phyloP scores from a whole-genome alignment of 2,113 vertebrate genomes.

The Fulica atra region DNA sequence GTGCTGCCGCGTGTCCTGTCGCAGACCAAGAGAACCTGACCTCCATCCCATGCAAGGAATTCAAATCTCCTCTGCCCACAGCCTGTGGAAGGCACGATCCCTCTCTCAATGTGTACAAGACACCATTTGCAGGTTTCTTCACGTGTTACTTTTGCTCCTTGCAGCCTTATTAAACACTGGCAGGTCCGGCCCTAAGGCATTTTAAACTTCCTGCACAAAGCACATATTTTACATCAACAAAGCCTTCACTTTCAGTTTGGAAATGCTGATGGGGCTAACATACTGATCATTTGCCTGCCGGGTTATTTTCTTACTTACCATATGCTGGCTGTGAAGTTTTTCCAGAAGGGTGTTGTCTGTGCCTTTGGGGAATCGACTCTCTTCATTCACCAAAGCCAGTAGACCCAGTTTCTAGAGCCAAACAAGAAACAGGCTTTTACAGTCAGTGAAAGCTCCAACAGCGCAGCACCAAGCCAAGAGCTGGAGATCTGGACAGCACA shows the following conservation, averaged over 20 bases:
- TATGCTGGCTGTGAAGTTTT: conserved; percentile 90
- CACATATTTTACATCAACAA: conserved; percentile 38
- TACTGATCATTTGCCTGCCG: conserved; percentile 61
- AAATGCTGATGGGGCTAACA: conserved; percentile 48
- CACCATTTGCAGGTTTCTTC: not conserved
- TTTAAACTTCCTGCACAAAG: conserved; percentile 36
- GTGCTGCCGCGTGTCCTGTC: not conserved
- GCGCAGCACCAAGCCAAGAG: conserved; percentile 4
- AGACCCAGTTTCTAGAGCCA: conserved; percentile 88
- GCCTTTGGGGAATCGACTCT: conserved; percentile 94
- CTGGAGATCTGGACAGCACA: not conserved
- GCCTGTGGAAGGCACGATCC: not conserved
- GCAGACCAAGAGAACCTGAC: not conserved
- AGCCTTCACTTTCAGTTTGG: conserved; percentile 40
- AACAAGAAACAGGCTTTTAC: conserved; percentile 46
- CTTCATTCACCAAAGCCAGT: conserved; percentile 92
- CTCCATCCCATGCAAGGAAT: not conserved
- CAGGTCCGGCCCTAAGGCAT: not conserved
- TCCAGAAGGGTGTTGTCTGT: conserved; percentile 92
- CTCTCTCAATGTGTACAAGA: not conserved
- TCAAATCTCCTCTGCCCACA: not conserved
- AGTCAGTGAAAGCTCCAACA: conserved; percentile 18
- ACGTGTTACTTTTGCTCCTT: not conserved
- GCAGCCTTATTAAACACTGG: not conserved
- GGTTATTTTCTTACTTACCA: conserved; percentile 78